phyloP scores from a whole-genome alignment of 35 echinoderm and acorn worm genomes.

The Lytechinus variegatus region DNA sequence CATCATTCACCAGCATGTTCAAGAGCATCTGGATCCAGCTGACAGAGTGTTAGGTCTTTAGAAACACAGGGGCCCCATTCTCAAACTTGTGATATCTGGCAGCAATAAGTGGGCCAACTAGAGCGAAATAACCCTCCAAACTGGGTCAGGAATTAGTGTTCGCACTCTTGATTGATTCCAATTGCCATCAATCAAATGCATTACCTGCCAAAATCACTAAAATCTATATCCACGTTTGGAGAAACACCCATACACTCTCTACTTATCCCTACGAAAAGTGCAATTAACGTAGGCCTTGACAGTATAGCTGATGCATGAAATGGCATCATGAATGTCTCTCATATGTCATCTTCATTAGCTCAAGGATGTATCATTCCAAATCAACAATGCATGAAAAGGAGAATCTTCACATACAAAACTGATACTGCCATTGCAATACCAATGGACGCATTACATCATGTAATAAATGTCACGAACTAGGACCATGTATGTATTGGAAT shows the following conservation, averaged over 20 bases:
- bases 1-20: background rate
- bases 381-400: too few relatives aligned
- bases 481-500: too few relatives aligned
- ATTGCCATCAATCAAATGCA: background rate
- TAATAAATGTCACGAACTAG: too few relatives aligned
- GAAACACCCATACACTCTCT: background rate
- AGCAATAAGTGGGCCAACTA: background rate
- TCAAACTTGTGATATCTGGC: conserved; percentile 3
- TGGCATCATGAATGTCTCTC: background rate
- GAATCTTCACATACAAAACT: too few relatives aligned
- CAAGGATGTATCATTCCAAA: background rate
- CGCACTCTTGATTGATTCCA: background rate
- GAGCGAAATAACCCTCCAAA: background rate
- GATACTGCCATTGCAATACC: too few relatives aligned
- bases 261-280: background rate
- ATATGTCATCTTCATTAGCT: background rate
- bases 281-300: background rate
- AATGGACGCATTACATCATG: too few relatives aligned
- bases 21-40: background rate
- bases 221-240: background rate
- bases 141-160: conserved; percentile 17
- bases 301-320: background rate
- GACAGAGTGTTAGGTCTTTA: background rate
- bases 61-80: background rate
- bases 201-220: background rate